Conservation (phyloP, 2,888 invertebrate species). For the Eudasyphora cyanicolor region DNA sequence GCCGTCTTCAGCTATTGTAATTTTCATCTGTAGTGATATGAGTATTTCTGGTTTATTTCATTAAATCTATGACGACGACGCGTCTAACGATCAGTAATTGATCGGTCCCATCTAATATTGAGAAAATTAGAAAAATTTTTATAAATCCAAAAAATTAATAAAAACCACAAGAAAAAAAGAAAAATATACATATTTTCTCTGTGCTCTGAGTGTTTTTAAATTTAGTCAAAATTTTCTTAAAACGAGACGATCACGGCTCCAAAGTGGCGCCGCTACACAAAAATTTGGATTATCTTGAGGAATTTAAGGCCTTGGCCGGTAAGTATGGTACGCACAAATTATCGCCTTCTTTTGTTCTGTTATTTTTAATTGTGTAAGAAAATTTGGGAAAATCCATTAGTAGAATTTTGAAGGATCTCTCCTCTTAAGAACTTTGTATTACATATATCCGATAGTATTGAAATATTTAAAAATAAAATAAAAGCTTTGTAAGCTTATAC, state of each 20-base stretch:
- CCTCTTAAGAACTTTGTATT: too few relatives aligned
- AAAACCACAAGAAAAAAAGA: too few relatives aligned
- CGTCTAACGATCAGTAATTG: too few relatives aligned
- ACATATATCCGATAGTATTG: too few relatives aligned
- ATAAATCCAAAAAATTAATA: not conserved
- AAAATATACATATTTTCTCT: not conserved
- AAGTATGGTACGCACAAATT: slow-evolving; percentile 65
- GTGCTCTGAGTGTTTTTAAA: slow-evolving; percentile 38
- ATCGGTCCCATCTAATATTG: not conserved
- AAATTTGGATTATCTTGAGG: slow-evolving; percentile 78
- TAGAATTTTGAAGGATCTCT: too few relatives aligned
- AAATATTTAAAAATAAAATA: too few relatives aligned
- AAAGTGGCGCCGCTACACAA: slow-evolving; percentile 77
- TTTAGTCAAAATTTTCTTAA: slow-evolving; percentile 72
- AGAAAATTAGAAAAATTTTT: too few relatives aligned
- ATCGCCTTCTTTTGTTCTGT: not conserved
- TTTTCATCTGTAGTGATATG: not conserved
- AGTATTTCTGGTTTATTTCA: not conserved
- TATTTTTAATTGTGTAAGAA: not conserved
- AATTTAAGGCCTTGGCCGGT: slow-evolving; percentile 75
- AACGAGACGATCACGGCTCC: slow-evolving; percentile 73
- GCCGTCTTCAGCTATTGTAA: not conserved
- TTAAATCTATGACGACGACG: not conserved
- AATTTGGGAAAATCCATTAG: too few relatives aligned
- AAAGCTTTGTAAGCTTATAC: too few relatives aligned